Conservation (phyloP, 2,888 invertebrate genomes). For the Monochamus alternatus region DNA sequence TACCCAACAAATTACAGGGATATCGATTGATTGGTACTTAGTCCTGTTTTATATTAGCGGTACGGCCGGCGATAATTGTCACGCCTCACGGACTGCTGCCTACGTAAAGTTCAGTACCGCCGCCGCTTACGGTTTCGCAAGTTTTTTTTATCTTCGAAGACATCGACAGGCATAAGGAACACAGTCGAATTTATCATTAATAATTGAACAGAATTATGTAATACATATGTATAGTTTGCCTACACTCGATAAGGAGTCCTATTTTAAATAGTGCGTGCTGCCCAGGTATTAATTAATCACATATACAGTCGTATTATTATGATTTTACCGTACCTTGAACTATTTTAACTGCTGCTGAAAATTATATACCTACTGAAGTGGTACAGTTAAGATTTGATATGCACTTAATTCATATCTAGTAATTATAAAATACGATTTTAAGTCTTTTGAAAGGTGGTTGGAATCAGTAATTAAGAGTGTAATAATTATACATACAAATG, state of each 20-base stretch:
- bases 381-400: no score
- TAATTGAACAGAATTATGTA: not conserved
- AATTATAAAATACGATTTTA: no score
- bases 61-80: constrained; percentile 42
- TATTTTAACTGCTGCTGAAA: not conserved
- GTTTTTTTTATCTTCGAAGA: constrained; percentile 23
- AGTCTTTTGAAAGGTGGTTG: no score
- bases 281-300: not conserved
- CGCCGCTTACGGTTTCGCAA: constrained; percentile 34
- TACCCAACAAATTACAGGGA: constrained; percentile 41
- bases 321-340: not conserved
- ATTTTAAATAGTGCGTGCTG: not conserved
- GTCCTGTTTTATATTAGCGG: constrained; percentile 34
- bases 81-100: constrained; percentile 47
- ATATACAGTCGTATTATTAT: not conserved
- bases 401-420: no score
- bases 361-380: no score
- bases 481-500: no score
- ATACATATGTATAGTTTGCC: not conserved
- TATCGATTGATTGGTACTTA: constrained; percentile 34
- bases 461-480: no score
- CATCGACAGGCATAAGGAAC: not conserved
- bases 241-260: not conserved
- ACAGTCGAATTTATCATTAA: not conserved
- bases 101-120: constrained; percentile 41